Percentiles rank a stretch among this genome's conserved stretches.
phyloP scores from a whole-genome alignment of 2,797 vertebrate genomes.

The Danio aesculapii region DNA sequence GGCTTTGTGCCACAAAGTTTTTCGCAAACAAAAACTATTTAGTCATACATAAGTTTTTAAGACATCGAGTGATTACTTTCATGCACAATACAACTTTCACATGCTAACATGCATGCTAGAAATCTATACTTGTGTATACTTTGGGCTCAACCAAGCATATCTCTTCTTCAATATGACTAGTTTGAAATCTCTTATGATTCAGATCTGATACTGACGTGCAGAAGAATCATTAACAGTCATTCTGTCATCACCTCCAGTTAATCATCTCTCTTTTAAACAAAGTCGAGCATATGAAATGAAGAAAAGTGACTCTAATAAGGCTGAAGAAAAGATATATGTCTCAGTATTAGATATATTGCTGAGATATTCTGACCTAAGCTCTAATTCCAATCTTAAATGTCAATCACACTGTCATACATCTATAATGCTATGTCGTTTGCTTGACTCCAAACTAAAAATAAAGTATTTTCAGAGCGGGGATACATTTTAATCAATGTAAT shows the following conservation, averaged over 20 bases:
- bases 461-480: neutral
- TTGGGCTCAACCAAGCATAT: neutral
- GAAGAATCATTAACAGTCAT: slow-evolving; percentile 37
- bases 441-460: neutral
- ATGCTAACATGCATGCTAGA: neutral
- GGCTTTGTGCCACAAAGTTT: too few species aligned
- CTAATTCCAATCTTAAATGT: neutral
- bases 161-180: neutral
- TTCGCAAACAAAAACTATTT: too few species aligned
- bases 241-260: slow-evolving; percentile 39
- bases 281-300: slow-evolving; percentile 27
- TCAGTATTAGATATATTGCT: neutral
- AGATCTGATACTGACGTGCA: slow-evolving; percentile 25
- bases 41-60: too few species aligned
- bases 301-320: slow-evolving; percentile 26
- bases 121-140: too few species aligned
- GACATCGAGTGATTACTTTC: too few species aligned
- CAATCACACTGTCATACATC: slow-evolving; percentile 2
- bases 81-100: too few species aligned
- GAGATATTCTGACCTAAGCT: neutral
- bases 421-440: neutral
- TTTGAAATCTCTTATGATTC: slow-evolving; percentile 11
- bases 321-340: neutral
- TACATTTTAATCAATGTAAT: neutral
- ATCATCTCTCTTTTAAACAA: slow-evolving; percentile 19